Conservation (phyloP, 1,140 invertebrate species). For the Dendroctonus valens region DNA sequence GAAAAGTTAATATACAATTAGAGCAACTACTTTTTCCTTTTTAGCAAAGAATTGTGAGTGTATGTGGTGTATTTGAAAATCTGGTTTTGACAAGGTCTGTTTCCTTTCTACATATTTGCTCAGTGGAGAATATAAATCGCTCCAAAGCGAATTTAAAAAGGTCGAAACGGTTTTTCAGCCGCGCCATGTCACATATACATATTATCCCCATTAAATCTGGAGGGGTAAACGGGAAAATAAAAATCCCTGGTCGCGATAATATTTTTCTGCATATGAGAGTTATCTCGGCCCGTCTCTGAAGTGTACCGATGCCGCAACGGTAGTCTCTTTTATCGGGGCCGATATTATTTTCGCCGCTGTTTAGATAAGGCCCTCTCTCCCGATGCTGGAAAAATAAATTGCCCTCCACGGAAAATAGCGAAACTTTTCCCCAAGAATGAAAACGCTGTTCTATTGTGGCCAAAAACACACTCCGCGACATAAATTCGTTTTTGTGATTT, state of each 20-base stretch:
- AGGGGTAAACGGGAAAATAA: slow-evolving; percentile 25
- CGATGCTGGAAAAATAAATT: slow-evolving; percentile 53
- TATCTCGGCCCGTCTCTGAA: slow-evolving; percentile 40
- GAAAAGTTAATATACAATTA: too few relatives aligned
- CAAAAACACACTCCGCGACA: slow-evolving; percentile 30
- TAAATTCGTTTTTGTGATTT: slow-evolving; percentile 31
- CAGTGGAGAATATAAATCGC: not conserved
- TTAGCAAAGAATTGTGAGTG: not conserved
- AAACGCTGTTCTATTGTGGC: slow-evolving; percentile 44
- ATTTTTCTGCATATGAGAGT: slow-evolving; percentile 45
- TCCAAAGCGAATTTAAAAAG: not conserved
- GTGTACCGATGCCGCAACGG: slow-evolving; percentile 46
- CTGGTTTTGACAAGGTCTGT: too few relatives aligned
- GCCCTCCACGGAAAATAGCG: slow-evolving; percentile 51
- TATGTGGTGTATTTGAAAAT: not conserved
- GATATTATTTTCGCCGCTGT: slow-evolving; percentile 54
- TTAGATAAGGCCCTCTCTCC: slow-evolving; percentile 49
- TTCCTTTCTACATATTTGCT: too few relatives aligned
- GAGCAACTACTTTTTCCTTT: not conserved
- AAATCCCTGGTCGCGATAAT: slow-evolving; percentile 36
- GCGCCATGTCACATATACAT: slow-evolving; percentile 23
- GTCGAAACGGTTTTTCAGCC: slow-evolving; percentile 10
- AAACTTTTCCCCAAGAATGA: slow-evolving; percentile 49
- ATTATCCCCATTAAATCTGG: slow-evolving; percentile 27
- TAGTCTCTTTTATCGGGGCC: slow-evolving; percentile 48